These are phyloP conservation scores for Ctenosaura bakeri DNA, from an alignment of 2,797 vertebrate genomes.

Conservation along the genomic window DNA sequence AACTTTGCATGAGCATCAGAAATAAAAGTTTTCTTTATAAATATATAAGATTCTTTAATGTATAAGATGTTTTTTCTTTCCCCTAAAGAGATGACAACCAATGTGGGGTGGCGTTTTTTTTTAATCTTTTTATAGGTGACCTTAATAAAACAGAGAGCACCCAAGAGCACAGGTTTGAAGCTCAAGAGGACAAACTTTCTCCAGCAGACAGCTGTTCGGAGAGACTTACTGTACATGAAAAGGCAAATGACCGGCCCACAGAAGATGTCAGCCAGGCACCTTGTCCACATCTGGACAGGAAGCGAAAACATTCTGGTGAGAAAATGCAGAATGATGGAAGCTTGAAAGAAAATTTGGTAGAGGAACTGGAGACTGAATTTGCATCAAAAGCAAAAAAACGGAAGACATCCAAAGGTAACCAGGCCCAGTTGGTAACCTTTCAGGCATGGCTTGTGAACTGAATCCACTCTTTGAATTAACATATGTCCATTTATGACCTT, in stretches of 20 bases:
- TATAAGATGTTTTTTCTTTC: background rate
- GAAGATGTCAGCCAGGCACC: constrained; percentile 77
- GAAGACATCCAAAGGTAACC: constrained; percentile 82
- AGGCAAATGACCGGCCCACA: constrained; percentile 69
- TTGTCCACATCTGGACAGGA: constrained; percentile 82
- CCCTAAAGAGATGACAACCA: background rate
- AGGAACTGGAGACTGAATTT: constrained; percentile 78
- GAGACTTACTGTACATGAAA: constrained; percentile 77
- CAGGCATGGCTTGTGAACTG: constrained; percentile 77
- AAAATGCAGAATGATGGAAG: constrained; percentile 81
- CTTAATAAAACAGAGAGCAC: constrained; percentile 74
- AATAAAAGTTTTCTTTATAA: background rate
- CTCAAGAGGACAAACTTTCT: constrained; percentile 77
- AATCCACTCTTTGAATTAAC: constrained; percentile 72
- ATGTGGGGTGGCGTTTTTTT: constrained; percentile 33
- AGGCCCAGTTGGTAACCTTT: constrained; percentile 63
- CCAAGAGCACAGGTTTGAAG: constrained; percentile 76
- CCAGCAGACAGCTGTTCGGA: constrained; percentile 78
- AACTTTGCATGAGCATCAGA: constrained; percentile 40
- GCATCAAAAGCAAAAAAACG: constrained; percentile 87
- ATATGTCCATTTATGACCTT: constrained; percentile 74
- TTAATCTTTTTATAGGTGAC: constrained; percentile 71
- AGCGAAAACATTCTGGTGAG: constrained; percentile 87
- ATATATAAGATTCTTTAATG: background rate
- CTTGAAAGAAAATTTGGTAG: constrained; percentile 80